A percentile compares a stretch with the other conserved stretches of the same genome.
These are phyloP conservation scores for Acyrthosiphon pisum DNA, from an alignment of 1,140 invertebrate species.

Conservation along the genomic window DNA sequence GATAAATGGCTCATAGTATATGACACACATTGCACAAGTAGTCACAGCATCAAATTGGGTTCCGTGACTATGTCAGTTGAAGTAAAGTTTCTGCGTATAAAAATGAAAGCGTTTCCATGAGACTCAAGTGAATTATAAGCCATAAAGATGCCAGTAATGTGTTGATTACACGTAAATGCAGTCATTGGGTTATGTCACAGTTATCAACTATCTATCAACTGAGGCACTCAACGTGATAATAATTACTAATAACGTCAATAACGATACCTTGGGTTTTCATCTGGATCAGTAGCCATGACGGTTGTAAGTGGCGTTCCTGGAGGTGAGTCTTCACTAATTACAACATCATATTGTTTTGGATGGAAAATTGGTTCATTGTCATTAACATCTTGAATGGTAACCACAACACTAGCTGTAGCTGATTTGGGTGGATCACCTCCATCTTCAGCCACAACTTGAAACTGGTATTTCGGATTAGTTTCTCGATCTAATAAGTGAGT, in stretches of 20 bases:
- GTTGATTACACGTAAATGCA: neutral
- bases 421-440: slow-evolving; percentile 81
- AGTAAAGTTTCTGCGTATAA: no score
- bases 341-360: slow-evolving; percentile 85
- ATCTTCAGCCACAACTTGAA: slow-evolving; percentile 87
- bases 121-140: neutral
- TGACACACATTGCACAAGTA: no score
- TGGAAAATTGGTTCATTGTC: slow-evolving; percentile 94
- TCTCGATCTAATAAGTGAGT: slow-evolving; percentile 89
- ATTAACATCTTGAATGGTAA: slow-evolving; percentile 91
- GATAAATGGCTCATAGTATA: neutral
- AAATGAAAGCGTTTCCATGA: no score
- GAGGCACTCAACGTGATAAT: neutral
- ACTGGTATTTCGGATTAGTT: slow-evolving; percentile 80
- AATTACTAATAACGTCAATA: neutral
- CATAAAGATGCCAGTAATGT: neutral
- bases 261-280: slow-evolving; percentile 80
- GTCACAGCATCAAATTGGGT: no score
- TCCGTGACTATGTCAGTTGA: no score
- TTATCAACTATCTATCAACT: neutral
- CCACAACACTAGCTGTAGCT: slow-evolving; percentile 84
- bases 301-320: slow-evolving; percentile 88
- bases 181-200: neutral
- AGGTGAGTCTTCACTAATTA: slow-evolving; percentile 86
- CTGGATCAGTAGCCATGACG: slow-evolving; percentile 89